Evolutionary conservation across 2,797 vertebrate species (phyloP), one percentile per base, ranked within the genome.

Genomic region (Mormyrus hasselquistii): DNA sequence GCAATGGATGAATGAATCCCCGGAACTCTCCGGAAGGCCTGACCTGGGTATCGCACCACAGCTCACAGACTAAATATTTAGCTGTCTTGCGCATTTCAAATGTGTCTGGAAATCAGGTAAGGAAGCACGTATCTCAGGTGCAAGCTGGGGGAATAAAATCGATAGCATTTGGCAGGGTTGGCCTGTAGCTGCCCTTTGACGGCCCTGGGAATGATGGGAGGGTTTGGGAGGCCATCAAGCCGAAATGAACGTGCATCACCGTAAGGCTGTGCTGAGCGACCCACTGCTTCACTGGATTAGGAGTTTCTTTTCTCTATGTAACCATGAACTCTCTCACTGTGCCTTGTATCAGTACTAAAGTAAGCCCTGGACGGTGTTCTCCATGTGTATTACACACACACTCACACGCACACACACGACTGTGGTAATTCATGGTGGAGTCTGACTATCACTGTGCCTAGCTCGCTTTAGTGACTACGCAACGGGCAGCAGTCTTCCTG

Each of bases 1-100:
- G 76, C 89, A 85, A 69, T 88, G 82, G 79, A 73, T 90, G n/a
- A 88, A 73, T 73, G 79, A n/a, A 76, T 73, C 59, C 82, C 86
- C 34, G 84, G 79, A 90, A 53, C 59, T 84, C 38, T 88, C 76
- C 55, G 49, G 53, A 25, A 83, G 73, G 53, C 50, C 49, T 19
- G 87, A 41, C 89, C 44, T 83, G 69, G 50, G n/a, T 38, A 53
- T 53, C 38, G n/a, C 38, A 57, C 55, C 59, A 47, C 79, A 89
- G 47, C 62, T 16, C 52, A 2, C 49, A 22, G 88, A 85, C 55
- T 65, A 89, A 65, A 89, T 83, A 49, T 16, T 62, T 89, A 62
- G 82, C 83, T 52, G 25, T 86, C 88, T 25, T 62, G n/a, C 22
- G 10, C 25, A 25, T 85, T 85, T 88, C 22, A 85, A 62, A 89